phyloP scores from a whole-genome alignment of 2,888 invertebrate genomes.

The Polylopha cassiicola region DNA sequence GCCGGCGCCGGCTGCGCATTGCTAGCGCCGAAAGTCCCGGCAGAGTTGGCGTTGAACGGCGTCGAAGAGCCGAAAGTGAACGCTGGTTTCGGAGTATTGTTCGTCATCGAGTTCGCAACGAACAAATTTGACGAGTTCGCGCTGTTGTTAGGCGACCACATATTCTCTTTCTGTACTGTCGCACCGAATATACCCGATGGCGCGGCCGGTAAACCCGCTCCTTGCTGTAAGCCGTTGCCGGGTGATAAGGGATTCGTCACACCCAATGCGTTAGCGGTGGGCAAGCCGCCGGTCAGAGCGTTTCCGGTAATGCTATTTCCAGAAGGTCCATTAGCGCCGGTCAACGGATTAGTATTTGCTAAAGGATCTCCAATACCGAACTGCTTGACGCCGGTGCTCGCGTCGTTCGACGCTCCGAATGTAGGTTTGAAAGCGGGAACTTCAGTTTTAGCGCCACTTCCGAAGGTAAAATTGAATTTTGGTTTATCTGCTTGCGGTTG shows the following conservation, averaged over 20 bases:
- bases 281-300: constrained; percentile 24
- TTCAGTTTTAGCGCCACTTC: constrained; percentile 35
- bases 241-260: constrained; percentile 29
- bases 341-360: constrained; percentile 20
- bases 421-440: constrained; percentile 31
- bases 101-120: constrained; percentile 34
- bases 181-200: constrained; percentile 38
- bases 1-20: constrained; percentile 32
- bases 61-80: constrained; percentile 48
- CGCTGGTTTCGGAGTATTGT: constrained; percentile 39
- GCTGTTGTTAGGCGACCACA: constrained; percentile 42
- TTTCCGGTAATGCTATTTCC: constrained; percentile 20
- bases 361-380: constrained; percentile 24
- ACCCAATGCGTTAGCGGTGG: constrained; percentile 25
- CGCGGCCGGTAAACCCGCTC: constrained; percentile 22
- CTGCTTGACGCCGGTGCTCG: constrained; percentile 21
- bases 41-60: constrained; percentile 35
- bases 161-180: constrained; percentile 42
- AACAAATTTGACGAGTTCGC: constrained; percentile 39
- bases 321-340: constrained; percentile 25
- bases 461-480: constrained; percentile 53
- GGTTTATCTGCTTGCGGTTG: constrained; percentile 40
- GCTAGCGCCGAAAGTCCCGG: too few species aligned
- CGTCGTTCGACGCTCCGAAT: constrained; percentile 30
- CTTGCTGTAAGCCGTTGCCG: constrained; percentile 30